Percentiles rank a stretch among this genome's conserved stretches.
Evolutionary conservation across 2,113 vertebrate genomes (phyloP).

Genomic region (Nicator chloris): DNA sequence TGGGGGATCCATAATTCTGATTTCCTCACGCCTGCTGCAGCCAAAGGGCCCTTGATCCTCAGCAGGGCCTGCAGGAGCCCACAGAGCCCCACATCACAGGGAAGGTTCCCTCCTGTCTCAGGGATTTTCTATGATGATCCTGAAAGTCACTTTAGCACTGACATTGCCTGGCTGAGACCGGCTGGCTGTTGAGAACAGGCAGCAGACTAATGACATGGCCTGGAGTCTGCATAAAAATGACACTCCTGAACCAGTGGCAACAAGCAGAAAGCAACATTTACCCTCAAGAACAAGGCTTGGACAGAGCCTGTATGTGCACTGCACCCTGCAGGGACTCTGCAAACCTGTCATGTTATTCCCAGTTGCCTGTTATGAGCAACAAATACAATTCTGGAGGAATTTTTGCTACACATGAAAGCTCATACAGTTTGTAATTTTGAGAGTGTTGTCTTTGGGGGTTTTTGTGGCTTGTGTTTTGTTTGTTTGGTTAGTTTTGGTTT

Average conservation of each 20-base stretch:
- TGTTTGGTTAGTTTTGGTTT: not conserved
- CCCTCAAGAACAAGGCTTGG: not conserved
- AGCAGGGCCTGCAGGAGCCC: not conserved
- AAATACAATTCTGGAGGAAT: not conserved
- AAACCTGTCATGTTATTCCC: not conserved
- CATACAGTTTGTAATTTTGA: not conserved
- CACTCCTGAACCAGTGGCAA: not conserved
- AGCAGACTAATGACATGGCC: not conserved
- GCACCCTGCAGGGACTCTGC: not conserved
- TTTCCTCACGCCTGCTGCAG: not conserved
- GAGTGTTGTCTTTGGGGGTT: not conserved
- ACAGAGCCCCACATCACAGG: accelerated
- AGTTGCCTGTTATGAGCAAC: not conserved
- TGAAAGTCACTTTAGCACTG: not conserved
- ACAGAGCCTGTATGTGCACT: not conserved
- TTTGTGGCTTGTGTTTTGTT: not conserved
- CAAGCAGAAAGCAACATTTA: not conserved
- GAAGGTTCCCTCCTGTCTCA: not conserved
- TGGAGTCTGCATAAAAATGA: not conserved
- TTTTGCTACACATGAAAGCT: not conserved
- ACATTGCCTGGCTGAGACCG: accelerated
- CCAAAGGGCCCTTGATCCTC: not conserved
- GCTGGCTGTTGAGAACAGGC: not conserved
- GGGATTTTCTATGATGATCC: not conserved
- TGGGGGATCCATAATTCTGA: not conserved